Evolutionary conservation across 2,113 vertebrate species (phyloP), one percentile per base, ranked within the genome.

Genomic region (Python bivittatus): DNA sequence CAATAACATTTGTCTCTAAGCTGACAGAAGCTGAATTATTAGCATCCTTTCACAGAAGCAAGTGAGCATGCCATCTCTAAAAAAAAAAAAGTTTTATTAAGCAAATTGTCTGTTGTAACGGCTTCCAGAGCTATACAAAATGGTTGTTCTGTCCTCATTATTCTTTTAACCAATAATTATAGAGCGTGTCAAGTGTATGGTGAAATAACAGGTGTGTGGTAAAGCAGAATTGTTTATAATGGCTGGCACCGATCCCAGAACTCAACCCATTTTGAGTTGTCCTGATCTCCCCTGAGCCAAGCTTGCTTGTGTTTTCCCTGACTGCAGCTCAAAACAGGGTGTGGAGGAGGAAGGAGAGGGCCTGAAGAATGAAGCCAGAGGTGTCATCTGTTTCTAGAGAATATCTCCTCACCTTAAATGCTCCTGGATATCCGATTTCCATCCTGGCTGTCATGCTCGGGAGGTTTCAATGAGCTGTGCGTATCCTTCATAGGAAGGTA

Each of bases 231-330:
- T 17, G 91, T 94, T 97, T 97, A 94, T 94, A 95, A 93, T 44
- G n/a, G 86, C 93, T 97, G 97, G 98, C 97, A 95, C 11, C 9
- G 72, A 94, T 97, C 97, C 97, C 97, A 97, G 97, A 97, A 98
- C 95, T 93, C 96, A 87, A 94, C 89, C 84, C 88, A 84, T 93
- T 97, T 93, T 79, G 10, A 87, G 93, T 94, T 93, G 86, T 93
- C 38, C 15, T 3, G 52, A 42, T 88, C 91, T 91, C 92, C 84
- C 86, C 38, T 0, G 93, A 96, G 95, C 96, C 97, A 98, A 96
- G 95, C 93, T 95, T 94, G 92, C 95, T 98, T 97, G 97, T 97
- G 95, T 95, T 97, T 97, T 97, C 95, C 96, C 92, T 86, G 91
- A 96, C 94, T 13, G 4, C 22, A 91, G 97, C 83, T 92, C 90